Evolutionary conservation across 2,888 invertebrate species (phyloP), one percentile per base, ranked within the genome.

Genomic region (Rapana venosa): DNA sequence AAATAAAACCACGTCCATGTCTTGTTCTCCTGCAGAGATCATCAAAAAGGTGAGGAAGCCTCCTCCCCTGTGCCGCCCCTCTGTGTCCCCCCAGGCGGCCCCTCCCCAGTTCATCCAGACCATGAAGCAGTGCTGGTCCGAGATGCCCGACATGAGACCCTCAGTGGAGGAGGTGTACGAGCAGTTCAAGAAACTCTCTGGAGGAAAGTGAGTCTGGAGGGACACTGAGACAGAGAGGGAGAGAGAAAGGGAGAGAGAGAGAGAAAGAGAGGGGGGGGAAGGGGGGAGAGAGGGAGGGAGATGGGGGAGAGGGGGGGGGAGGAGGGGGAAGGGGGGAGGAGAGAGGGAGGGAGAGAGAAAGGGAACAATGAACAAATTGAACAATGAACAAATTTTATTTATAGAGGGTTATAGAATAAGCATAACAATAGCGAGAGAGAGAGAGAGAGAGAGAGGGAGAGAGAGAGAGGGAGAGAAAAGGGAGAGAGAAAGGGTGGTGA

Each of bases 1-100:
- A n/a, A n/a, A n/a, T n/a, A n/a, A n/a, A n/a, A n/a, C n/a, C n/a
- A n/a, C n/a, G n/a, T n/a, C n/a, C n/a, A n/a, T n/a, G n/a, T n/a
- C n/a, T n/a, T n/a, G n/a, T n/a, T n/a, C n/a, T n/a, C n/a, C n/a
- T 47, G 35, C 93, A 96, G 96, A 96, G 90, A 95, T 96, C 30
- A 93, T 96, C n/a, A 93, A 94, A 70, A 96, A 96, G 93, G 91
- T 96, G 32, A 92, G 93, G 47, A 95, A 96, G 90, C 96, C 96
- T 47, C 99, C 99, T 87, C 99, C 99, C 0, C 96, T 99, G 94
- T 98, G 98, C 94, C 97, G 99, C 89, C 99, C 99, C 6, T 98
- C 98, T 56, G 98, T 99, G 89, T 98, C 98, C 93, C 98, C 98
- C 98, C 96, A 98, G 98, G 98, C 98, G 32, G 98, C 98, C 58